Evolutionary conservation across 2,797 vertebrate species (phyloP).

Genomic region (Cossypha niveicapilla): DNA sequence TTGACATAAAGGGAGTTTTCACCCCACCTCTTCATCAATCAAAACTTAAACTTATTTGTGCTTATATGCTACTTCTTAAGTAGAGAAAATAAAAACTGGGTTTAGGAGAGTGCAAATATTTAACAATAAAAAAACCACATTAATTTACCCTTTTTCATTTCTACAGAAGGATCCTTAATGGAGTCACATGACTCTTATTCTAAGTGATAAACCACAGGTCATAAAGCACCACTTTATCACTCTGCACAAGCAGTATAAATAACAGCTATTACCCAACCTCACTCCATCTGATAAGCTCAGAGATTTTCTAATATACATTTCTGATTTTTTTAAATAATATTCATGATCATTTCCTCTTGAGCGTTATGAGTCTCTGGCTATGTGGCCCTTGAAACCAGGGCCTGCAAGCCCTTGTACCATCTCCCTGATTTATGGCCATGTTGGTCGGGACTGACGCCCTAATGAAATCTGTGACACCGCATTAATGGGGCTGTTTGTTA

Average conservation of each 20-base stretch:
- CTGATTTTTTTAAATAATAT: slow-evolving; percentile 73
- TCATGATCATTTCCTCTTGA: slow-evolving; percentile 70
- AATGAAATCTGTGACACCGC: slow-evolving; percentile 84
- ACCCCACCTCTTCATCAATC: slow-evolving; percentile 56
- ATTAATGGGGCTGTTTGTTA: slow-evolving; percentile 88
- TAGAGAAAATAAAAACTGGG: slow-evolving; percentile 66
- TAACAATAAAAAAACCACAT: slow-evolving; percentile 72
- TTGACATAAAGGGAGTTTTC: slow-evolving; percentile 60
- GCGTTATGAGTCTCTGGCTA: slow-evolving; percentile 73
- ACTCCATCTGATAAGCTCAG: slow-evolving; percentile 69
- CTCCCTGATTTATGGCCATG: slow-evolving; percentile 83
- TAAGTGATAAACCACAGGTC: slow-evolving; percentile 76
- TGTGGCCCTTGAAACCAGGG: slow-evolving; percentile 71
- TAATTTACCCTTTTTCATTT: slow-evolving; percentile 73
- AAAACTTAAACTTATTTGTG: slow-evolving; percentile 61
- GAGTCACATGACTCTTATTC: slow-evolving; percentile 74
- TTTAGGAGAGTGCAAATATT: slow-evolving; percentile 71
- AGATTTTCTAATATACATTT: slow-evolving; percentile 73
- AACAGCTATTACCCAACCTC: slow-evolving; percentile 73
- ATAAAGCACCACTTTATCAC: slow-evolving; percentile 77
- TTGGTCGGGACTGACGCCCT: slow-evolving; percentile 78
- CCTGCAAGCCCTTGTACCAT: slow-evolving; percentile 78
- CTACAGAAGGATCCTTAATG: slow-evolving; percentile 72
- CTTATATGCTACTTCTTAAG: slow-evolving; percentile 52
- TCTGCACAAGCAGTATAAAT: slow-evolving; percentile 75